A percentile compares a stretch with the other conserved stretches of the same genome.
Evolutionary conservation across 1,140 invertebrate genomes (phyloP).

Genomic region (Lysiphlebus fabarum): DNA sequence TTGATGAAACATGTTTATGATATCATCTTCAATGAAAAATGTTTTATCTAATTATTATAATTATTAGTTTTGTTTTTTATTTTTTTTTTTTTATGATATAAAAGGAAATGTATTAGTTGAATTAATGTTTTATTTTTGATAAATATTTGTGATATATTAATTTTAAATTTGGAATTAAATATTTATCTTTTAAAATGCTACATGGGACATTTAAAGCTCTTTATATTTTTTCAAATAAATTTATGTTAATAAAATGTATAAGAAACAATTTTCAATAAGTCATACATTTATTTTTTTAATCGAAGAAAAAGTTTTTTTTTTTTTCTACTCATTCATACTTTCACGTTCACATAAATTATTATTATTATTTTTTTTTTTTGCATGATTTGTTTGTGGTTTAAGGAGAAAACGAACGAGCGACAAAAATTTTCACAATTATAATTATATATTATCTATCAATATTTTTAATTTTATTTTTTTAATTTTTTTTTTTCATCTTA

Average conservation of each 20-base stretch:
- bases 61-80: too few relatives aligned
- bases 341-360: conserved; percentile 5
- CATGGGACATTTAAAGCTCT: conserved; percentile 10
- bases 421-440: conserved; percentile 39
- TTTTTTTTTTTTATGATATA: too few relatives aligned
- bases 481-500: conserved; percentile 24
- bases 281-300: background rate
- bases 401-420: background rate
- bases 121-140: too few relatives aligned
- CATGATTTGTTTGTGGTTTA: too few relatives aligned
- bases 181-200: background rate
- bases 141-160: too few relatives aligned
- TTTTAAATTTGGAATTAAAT: background rate
- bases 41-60: too few relatives aligned
- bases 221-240: background rate
- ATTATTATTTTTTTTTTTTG: background rate
- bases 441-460: conserved; percentile 43
- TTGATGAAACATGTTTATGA: background rate
- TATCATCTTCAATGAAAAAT: too few relatives aligned
- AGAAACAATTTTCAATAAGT: background rate
- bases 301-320: background rate
- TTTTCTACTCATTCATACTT: background rate
- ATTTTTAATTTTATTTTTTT: conserved; percentile 29
- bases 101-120: too few relatives aligned
- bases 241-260: too few relatives aligned